Percentiles rank a stretch among this genome's conserved stretches.
phyloP scores from a whole-genome alignment of 1,140 invertebrate genomes.

The Nautilus pompilius region DNA sequence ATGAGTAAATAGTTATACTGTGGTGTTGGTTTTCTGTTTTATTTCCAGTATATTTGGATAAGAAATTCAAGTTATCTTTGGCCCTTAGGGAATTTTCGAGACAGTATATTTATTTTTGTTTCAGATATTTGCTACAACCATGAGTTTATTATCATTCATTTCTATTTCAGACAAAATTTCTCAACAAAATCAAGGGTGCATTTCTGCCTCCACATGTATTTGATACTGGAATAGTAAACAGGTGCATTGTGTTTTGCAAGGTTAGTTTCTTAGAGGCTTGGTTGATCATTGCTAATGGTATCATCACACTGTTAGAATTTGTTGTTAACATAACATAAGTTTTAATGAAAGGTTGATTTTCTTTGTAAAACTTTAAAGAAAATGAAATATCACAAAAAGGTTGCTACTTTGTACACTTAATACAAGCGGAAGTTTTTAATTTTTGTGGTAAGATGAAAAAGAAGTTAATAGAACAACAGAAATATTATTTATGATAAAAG shows the following conservation, averaged over 20 bases:
- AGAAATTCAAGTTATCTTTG: background rate
- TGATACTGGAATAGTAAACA: slow-evolving; percentile 21
- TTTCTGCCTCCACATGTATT: slow-evolving; percentile 29
- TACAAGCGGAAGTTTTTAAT: background rate
- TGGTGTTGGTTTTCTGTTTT: background rate
- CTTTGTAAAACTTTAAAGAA: background rate
- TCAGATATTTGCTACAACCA: background rate
- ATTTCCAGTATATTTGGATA: too few species aligned
- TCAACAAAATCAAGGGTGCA: slow-evolving; percentile 21
- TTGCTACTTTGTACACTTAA: background rate
- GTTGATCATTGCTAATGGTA: background rate
- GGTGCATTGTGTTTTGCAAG: slow-evolving; percentile 26
- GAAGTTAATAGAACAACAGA: too few species aligned
- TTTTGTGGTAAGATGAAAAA: background rate
- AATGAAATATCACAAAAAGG: background rate
- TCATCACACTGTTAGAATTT: background rate
- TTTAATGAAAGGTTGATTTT: too few species aligned
- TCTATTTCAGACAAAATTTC: slow-evolving; percentile 37
- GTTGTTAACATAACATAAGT: too few species aligned
- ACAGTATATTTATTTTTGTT: background rate
- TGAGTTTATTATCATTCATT: background rate
- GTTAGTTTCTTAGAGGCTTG: slow-evolving; percentile 10
- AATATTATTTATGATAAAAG: too few species aligned
- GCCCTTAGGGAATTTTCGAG: background rate
- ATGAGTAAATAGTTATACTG: background rate